Base-by-base conservation (phyloP, 2,888 invertebrate genomes). In the Strigamia crassipes region DNA sequence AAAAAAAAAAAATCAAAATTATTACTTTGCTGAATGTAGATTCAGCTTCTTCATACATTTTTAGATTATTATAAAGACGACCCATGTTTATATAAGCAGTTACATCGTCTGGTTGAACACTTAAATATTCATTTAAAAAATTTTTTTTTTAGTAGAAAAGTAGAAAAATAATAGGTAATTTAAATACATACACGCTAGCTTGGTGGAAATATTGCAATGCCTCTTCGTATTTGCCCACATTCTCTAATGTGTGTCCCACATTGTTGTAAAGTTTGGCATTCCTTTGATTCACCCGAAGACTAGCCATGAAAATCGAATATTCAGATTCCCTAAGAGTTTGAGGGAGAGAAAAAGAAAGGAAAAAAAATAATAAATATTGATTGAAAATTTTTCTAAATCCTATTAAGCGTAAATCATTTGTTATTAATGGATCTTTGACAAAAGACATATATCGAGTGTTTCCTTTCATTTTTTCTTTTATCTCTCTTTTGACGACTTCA, bases 51-150 rank as follows among this genome's bases (percentile, higher is more conserved):
- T 92, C 91, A 87, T 92, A 94, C 90, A 92, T 91, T 87, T 96
- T 94, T 84, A 98, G 89, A 87, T 96, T 95, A 88, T 96, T 97
- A 89, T 94, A 96, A 0, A 97, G 97, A 84, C 98, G 90, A 15
- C 97, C 98, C 5, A 98, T 97, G 89, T 98, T 98, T 85, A 98
- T 97, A 88, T 97, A 96, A 6, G 97, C 97, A 0, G 97, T 97
- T 78, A 97, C 96, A 88, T 98, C 97, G 87, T 97, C 97, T 15
- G 94, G 93, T 88, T 98, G 98, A 10, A 97, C 96, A 86, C 92
- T 90, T 42, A n/a, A 41, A n/a, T 42, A 38, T 77, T 77, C 18
- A n/a, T 77, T 77, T 66, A 3, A 66, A 66, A 27, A 27, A 38
- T 38, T 38, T 5, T 38, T 38, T 5, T 38, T 38, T 38, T 38